These are phyloP conservation scores for Anastrepha ludens DNA, from an alignment of 1,140 invertebrate genomes.

Conservation along the genomic window DNA sequence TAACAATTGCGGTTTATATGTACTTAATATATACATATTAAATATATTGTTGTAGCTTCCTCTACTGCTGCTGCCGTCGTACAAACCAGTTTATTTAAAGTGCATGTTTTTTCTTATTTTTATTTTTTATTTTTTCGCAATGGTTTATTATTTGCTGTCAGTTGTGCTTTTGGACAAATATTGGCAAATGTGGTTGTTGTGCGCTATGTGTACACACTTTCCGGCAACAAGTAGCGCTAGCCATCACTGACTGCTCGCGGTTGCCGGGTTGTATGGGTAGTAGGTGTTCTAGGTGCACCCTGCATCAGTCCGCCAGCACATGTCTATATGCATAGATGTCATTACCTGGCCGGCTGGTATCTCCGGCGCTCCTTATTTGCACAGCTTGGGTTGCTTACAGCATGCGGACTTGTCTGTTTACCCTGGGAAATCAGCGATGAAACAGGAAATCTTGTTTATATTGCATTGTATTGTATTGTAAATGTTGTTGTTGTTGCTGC, in stretches of 20 bases:
- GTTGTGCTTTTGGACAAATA: constrained; percentile 42
- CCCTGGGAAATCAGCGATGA: constrained; percentile 43
- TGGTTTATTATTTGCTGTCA: constrained; percentile 10
- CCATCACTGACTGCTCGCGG: background rate
- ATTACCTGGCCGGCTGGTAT: background rate
- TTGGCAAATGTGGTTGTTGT: constrained; percentile 23
- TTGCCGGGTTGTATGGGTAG: background rate
- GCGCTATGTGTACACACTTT: background rate
- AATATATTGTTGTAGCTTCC: background rate
- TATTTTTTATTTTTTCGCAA: background rate
- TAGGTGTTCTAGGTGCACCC: constrained; percentile 47
- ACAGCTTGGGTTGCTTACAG: constrained; percentile 15
- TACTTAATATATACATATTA: constrained; percentile 49
- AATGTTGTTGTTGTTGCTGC: background rate
- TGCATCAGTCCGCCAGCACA: background rate
- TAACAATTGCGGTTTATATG: constrained; percentile 40
- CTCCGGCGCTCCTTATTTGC: constrained; percentile 46
- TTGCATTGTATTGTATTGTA: constrained; percentile 23
- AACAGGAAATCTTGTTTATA: constrained; percentile 52
- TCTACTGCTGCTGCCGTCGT: background rate
- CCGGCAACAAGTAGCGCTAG: background rate
- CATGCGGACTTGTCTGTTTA: constrained; percentile 30
- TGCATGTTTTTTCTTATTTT: background rate
- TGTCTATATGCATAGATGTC: background rate
- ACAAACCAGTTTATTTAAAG: constrained; percentile 28